Evolutionary conservation across 2,797 vertebrate species (phyloP).

Genomic region (Diceros bicornis): DNA sequence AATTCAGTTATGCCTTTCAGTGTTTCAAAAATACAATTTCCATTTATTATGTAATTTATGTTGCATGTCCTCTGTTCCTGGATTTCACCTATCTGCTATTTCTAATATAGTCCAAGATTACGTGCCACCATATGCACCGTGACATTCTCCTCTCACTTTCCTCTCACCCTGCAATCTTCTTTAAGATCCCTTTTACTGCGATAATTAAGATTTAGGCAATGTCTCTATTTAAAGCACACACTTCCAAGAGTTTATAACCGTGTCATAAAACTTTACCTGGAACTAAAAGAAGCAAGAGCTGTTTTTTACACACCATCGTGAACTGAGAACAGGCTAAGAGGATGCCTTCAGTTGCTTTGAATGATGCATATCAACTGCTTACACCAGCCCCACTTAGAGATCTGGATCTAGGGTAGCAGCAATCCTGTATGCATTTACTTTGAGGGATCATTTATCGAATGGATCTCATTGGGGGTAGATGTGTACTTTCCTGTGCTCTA

Average conservation of each 20-base stretch:
- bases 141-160: background rate
- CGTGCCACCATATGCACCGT: background rate
- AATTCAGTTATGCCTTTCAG: slow-evolving; percentile 13
- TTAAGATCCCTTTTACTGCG: background rate
- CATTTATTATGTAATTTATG: slow-evolving; percentile 67
- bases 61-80: background rate
- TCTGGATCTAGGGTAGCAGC: too few species aligned
- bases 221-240: slow-evolving; percentile 49
- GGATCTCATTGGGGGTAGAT: background rate
- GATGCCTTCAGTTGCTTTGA: rapidly evolving
- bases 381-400: too few species aligned
- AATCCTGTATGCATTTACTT: background rate
- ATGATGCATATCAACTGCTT: rapidly evolving
- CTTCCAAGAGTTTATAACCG: slow-evolving; percentile 42
- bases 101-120: slow-evolving; percentile 1
- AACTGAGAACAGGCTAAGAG: background rate
- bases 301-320: background rate
- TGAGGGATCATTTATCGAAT: background rate
- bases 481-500: background rate
- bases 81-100: background rate
- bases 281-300: slow-evolving; percentile 62
- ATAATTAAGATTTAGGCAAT: background rate
- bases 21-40: slow-evolving; percentile 72
- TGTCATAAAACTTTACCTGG: slow-evolving; percentile 45
- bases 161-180: slow-evolving; percentile 34